Conservation (phyloP, 2,113 vertebrate genomes). For the Burhinus oedicnemus region DNA sequence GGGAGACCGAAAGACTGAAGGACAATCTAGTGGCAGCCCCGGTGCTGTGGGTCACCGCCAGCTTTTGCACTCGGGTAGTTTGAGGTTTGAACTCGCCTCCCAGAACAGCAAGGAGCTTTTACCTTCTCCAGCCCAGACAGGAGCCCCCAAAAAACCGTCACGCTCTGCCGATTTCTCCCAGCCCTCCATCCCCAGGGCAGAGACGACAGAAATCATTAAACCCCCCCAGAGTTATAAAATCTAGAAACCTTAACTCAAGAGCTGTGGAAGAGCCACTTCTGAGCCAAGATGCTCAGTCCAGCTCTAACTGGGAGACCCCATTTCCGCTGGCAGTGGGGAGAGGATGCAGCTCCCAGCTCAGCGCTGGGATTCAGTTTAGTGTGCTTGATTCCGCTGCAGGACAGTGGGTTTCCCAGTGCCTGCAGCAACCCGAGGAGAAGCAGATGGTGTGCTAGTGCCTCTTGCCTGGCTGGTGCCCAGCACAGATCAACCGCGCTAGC, state of each 20-base stretch:
- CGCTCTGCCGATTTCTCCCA: accelerated
- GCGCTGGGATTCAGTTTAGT: background rate
- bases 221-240: accelerated
- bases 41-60: background rate
- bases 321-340: background rate
- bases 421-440: background rate
- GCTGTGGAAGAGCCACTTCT: background rate
- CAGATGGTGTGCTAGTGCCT: background rate
- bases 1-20: background rate
- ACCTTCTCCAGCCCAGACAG: background rate
- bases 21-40: background rate
- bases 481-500: background rate
- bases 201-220: accelerated
- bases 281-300: accelerated
- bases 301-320: background rate
- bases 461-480: background rate
- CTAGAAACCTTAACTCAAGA: background rate
- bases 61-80: background rate
- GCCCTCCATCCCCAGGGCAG: background rate
- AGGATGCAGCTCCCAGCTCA: background rate
- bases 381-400: background rate
- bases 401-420: background rate
- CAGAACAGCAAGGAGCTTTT: background rate
- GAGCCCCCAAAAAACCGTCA: background rate
- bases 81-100: background rate